Conservation (phyloP, 2,113 vertebrate species). For the Gnathonemus longibarbis region DNA sequence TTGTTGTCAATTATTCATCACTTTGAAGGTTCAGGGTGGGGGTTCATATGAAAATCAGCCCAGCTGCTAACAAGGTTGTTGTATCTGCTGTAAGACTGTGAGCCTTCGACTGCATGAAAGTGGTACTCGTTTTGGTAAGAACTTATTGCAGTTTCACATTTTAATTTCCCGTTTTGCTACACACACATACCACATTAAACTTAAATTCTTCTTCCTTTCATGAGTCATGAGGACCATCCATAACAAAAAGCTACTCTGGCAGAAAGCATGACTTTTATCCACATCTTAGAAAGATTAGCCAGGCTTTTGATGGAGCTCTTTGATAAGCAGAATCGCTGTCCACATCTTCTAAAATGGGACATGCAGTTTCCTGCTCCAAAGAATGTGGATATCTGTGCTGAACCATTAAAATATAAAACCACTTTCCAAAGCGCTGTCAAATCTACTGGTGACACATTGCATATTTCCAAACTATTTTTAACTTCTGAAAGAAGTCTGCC, state of each 20-base stretch:
- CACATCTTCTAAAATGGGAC: neutral
- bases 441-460: neutral
- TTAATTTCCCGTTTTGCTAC: slow-evolving; percentile 27
- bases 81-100: slow-evolving; percentile 82
- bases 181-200: neutral
- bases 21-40: slow-evolving; percentile 84
- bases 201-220: neutral
- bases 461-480: neutral
- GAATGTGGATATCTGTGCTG: neutral
- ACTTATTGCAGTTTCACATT: slow-evolving; percentile 24
- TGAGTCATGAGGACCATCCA: slow-evolving; percentile 39
- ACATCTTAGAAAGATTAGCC: slow-evolving; percentile 25
- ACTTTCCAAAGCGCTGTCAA: neutral
- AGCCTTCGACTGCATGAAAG: slow-evolving; percentile 54
- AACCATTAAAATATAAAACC: neutral
- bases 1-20: slow-evolving; percentile 88
- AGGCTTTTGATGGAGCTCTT: slow-evolving; percentile 38
- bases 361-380: neutral
- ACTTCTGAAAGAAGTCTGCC: neutral
- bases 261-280: slow-evolving; percentile 37
- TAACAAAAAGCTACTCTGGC: slow-evolving; percentile 24
- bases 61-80: slow-evolving; percentile 96
- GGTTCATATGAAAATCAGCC: slow-evolving; percentile 98
- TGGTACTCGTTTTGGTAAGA: slow-evolving; percentile 28
- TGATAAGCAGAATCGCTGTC: slow-evolving; percentile 33